Conservation (phyloP, 1,140 invertebrate species). For the Drosophila kanapiae region DNA sequence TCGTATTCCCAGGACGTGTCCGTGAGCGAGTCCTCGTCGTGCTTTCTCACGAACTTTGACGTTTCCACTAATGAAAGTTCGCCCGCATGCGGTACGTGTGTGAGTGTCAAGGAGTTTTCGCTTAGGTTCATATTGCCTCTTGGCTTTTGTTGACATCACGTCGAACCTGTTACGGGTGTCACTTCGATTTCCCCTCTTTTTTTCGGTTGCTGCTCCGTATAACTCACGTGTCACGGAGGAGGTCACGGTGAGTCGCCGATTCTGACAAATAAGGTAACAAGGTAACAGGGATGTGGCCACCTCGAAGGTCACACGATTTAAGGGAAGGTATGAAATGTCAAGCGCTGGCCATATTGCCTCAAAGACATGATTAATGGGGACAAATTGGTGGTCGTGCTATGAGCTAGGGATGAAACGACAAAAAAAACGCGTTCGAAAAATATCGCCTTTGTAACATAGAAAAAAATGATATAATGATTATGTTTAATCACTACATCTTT, state of each 20-base stretch:
- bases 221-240: slow-evolving; percentile 22
- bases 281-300: slow-evolving; percentile 21
- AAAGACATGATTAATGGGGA: not conserved
- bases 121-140: slow-evolving; percentile 52
- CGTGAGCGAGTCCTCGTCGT: slow-evolving; percentile 29
- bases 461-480: too few relatives aligned
- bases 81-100: slow-evolving; percentile 30
- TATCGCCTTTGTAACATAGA: too few relatives aligned
- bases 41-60: slow-evolving; percentile 62
- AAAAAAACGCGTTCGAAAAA: too few relatives aligned
- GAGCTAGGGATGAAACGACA: too few relatives aligned
- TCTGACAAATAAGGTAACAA: slow-evolving; percentile 37
- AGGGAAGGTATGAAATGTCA: not conserved
- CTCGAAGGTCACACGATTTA: slow-evolving; percentile 12
- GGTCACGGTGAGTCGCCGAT: slow-evolving; percentile 46
- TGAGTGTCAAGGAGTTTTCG: slow-evolving; percentile 40
- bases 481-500: too few relatives aligned
- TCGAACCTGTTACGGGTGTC: slow-evolving; percentile 71
- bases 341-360: not conserved
- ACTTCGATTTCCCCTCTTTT: slow-evolving; percentile 55
- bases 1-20: slow-evolving; percentile 1
- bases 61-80: slow-evolving; percentile 78
- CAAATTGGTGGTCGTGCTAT: not conserved
- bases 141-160: slow-evolving; percentile 77
- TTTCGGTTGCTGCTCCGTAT: slow-evolving; percentile 4